These are phyloP conservation scores for Sebastiscus tertius DNA, from an alignment of 2,797 vertebrate species.

Conservation along the genomic window DNA sequence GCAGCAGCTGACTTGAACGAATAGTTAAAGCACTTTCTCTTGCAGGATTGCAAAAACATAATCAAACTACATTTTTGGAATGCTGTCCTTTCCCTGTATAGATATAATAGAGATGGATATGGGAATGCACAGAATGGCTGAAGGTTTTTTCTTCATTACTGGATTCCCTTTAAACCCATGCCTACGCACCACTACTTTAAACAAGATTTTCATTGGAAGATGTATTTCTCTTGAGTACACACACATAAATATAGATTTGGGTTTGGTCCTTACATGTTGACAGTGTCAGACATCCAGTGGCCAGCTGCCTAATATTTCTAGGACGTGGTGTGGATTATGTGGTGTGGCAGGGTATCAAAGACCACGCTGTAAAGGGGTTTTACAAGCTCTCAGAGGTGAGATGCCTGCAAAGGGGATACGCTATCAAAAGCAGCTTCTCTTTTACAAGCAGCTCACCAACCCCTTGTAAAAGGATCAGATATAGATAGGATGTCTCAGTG, in stretches of 20 bases:
- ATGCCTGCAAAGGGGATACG: conserved; percentile 66
- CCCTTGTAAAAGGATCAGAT: conserved; percentile 70
- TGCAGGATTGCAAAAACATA: neutral
- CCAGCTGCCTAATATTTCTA: conserved; percentile 64
- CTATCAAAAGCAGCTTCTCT: conserved; percentile 76
- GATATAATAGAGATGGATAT: neutral
- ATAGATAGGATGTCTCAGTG: conserved; percentile 58
- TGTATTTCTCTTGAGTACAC: neutral
- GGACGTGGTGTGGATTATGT: conserved; percentile 63
- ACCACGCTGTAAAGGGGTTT: conserved; percentile 66
- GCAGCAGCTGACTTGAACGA: neutral
- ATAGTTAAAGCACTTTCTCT: neutral
- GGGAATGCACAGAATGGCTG: neutral
- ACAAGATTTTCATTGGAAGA: neutral
- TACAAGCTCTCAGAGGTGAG: conserved; percentile 75
- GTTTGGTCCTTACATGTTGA: conserved; percentile 28
- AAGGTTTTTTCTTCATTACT: neutral
- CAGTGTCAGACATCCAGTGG: conserved; percentile 35
- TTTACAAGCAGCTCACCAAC: conserved; percentile 72
- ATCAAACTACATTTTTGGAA: neutral
- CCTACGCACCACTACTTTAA: neutral
- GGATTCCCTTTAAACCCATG: neutral
- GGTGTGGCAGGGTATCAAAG: conserved; percentile 66
- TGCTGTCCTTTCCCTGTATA: neutral
- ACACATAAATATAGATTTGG: conserved; percentile 9